A percentile compares a stretch with the other conserved stretches of the same genome.
phyloP scores from a whole-genome alignment of 2,888 invertebrate species.

The Antitype chi region DNA sequence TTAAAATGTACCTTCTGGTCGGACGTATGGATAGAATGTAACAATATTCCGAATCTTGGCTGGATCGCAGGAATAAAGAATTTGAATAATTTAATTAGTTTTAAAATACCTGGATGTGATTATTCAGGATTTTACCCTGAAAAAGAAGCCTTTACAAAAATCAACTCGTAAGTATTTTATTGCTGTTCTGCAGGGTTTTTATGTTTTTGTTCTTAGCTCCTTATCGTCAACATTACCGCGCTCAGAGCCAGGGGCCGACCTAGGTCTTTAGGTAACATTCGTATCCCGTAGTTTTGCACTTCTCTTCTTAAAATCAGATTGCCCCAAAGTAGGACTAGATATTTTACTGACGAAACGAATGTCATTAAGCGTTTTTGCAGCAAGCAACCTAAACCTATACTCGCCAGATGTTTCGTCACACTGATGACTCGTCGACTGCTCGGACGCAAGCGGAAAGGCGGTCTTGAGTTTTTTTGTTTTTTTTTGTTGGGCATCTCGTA shows the following conservation, averaged over 20 bases:
- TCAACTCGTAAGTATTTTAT: conserved; percentile 81
- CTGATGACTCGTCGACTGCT: too few species aligned
- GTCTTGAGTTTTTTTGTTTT: too few species aligned
- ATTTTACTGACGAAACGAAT: too few species aligned
- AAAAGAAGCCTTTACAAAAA: conserved; percentile 78
- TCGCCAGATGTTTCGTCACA: too few species aligned
- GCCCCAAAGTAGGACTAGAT: too few species aligned
- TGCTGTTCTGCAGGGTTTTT: neutral
- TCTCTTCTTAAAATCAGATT: too few species aligned
- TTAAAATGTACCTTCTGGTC: conserved; percentile 50
- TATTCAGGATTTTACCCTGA: conserved; percentile 78
- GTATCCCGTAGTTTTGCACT: too few species aligned
- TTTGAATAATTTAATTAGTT: conserved; percentile 73
- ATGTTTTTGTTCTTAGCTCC: neutral
- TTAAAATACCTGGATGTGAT: conserved; percentile 83
- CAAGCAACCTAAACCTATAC: too few species aligned
- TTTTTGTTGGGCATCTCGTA: too few species aligned
- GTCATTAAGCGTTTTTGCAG: too few species aligned
- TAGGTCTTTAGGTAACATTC: too few species aligned
- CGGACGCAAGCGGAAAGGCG: too few species aligned
- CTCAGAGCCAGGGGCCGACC: neutral
- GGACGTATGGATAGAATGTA: conserved; percentile 80
- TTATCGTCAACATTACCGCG: neutral
- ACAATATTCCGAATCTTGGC: conserved; percentile 77
- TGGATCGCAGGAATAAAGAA: conserved; percentile 78